phyloP scores from a whole-genome alignment of 2,113 vertebrate genomes.

The Morone chrysops region DNA sequence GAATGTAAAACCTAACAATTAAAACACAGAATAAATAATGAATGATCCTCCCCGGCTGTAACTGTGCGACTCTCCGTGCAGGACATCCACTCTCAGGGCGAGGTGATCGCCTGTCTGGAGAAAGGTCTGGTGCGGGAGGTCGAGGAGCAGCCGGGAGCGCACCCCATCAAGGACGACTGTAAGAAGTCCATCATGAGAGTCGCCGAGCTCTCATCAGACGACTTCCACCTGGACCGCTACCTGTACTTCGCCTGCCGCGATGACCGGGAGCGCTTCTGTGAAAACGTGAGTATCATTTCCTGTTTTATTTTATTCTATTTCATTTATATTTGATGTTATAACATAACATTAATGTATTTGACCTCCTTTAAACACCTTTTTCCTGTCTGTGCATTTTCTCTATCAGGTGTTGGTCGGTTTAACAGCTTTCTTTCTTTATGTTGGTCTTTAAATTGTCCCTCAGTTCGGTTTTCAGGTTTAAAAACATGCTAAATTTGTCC shows the following conservation, averaged over 20 bases:
- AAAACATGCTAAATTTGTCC: neutral
- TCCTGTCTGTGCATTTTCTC: no score
- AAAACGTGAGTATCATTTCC: conserved; percentile 86
- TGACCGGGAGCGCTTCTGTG: conserved; percentile 95
- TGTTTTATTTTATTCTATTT: neutral
- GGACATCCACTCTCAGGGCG: conserved; percentile 97
- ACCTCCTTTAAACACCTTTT: no score
- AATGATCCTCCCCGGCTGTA: neutral
- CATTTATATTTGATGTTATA: no score
- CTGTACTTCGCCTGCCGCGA: conserved; percentile 96
- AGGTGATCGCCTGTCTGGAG: conserved; percentile 96
- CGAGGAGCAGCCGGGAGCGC: conserved; percentile 85
- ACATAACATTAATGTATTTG: no score
- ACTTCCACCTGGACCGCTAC: conserved; percentile 96
- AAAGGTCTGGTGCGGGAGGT: conserved; percentile 93
- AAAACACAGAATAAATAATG: neutral
- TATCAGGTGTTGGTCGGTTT: neutral
- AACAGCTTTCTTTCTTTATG: no score
- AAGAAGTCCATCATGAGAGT: conserved; percentile 97
- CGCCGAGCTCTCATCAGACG: conserved; percentile 95
- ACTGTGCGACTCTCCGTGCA: conserved; percentile 53
- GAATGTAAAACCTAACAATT: neutral
- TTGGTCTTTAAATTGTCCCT: neutral
- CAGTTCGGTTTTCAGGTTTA: neutral
- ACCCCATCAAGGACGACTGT: conserved; percentile 89